Percentiles rank a stretch among this genome's conserved stretches.
Conservation (phyloP, 2,888 invertebrate species). For the Boloria euphrosyne region DNA sequence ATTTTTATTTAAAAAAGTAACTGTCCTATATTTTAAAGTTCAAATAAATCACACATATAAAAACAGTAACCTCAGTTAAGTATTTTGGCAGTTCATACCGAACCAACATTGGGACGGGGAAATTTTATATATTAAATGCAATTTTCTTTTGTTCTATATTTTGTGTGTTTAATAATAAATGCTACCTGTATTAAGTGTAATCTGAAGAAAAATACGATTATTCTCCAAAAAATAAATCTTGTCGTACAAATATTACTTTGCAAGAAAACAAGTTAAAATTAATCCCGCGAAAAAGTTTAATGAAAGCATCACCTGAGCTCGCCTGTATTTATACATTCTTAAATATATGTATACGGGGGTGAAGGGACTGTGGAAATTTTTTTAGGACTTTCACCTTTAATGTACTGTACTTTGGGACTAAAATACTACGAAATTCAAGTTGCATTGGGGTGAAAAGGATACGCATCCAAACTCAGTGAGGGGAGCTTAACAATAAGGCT, state of each 20-base stretch:
- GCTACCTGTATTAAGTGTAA: neutral
- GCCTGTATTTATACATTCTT: conserved; percentile 46
- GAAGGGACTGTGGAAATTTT: conserved; percentile 21
- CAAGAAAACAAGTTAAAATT: conserved; percentile 54
- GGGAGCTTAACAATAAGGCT: conserved; percentile 73
- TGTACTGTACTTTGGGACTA: conserved; percentile 18
- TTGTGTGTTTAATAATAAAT: neutral
- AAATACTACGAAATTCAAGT: conserved; percentile 34
- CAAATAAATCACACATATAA: no score
- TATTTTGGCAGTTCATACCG: no score
- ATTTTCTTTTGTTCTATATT: conserved; percentile 9
- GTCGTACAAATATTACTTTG: conserved; percentile 22
- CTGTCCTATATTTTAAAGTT: no score
- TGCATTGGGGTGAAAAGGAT: conserved; percentile 51
- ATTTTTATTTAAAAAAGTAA: no score
- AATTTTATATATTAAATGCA: conserved; percentile 5
- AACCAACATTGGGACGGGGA: no score
- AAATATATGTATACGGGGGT: conserved; percentile 38
- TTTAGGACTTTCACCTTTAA: conserved; percentile 33
- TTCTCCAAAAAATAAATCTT: conserved; percentile 17
- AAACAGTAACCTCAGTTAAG: no score
- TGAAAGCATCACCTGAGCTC: conserved; percentile 71
- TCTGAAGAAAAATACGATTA: conserved; percentile 1
- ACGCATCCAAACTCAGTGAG: conserved; percentile 50
- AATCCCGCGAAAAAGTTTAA: conserved; percentile 67